phyloP scores from a whole-genome alignment of 2,797 vertebrate genomes.

The Sciurus vulgaris region DNA sequence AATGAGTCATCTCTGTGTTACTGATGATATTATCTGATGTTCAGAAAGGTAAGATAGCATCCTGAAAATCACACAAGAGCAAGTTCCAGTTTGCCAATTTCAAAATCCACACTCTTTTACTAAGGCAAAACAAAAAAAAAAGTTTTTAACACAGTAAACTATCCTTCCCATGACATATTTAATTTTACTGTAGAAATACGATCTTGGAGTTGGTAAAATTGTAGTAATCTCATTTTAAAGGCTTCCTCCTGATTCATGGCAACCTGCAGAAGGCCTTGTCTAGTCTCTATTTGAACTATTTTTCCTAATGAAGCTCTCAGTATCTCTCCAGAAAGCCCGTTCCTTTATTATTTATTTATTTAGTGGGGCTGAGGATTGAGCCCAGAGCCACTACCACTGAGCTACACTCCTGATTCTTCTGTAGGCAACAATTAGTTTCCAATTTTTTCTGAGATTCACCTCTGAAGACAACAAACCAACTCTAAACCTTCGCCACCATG shows the following conservation, averaged over 20 bases:
- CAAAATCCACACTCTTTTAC: neutral
- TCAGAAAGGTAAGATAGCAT: neutral
- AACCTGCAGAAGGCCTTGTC: neutral
- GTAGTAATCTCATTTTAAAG: conserved; percentile 46
- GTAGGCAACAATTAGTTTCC: neutral
- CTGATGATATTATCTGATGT: neutral
- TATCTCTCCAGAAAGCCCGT: neutral
- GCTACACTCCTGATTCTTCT: too few relatives aligned
- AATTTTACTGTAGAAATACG: neutral
- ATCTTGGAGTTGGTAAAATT: neutral
- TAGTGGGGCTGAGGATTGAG: neutral
- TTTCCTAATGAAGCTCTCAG: neutral
- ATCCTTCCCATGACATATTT: neutral
- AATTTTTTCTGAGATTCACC: neutral
- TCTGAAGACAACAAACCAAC: neutral
- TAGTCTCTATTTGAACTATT: neutral
- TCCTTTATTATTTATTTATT: neutral
- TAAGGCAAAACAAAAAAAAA: neutral
- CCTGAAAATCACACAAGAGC: neutral
- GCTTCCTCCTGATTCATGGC: neutral
- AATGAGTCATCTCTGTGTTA: neutral
- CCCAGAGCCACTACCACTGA: too few relatives aligned
- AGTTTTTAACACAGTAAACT: neutral
- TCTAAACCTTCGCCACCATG: neutral
- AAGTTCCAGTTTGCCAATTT: neutral